Base-by-base conservation (phyloP, 2,113 vertebrate genomes). In the Butorides virescens region DNA sequence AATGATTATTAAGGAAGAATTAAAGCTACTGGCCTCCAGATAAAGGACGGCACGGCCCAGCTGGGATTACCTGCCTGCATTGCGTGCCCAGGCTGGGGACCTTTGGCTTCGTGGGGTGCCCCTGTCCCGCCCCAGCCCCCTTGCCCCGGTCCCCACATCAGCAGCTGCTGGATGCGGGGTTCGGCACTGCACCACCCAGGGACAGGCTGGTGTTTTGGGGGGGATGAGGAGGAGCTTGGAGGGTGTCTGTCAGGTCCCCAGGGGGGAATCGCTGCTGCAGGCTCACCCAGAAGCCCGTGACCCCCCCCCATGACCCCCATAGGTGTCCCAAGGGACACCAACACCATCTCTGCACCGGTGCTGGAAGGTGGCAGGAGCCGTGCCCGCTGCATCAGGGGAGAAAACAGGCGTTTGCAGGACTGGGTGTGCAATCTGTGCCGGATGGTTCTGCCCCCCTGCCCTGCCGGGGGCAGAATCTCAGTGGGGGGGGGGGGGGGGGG, bases 381-480 rank as follows among this genome's bases (percentile, higher is more conserved):
- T 10, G 3, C 42, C 25, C 36, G 47, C 68, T 77, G 58, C 20
- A 5, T 7, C 0, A 2, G 21, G 44, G 36, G 21, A 13, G 53
- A 44, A 39, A 39, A 6, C 21, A 10, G 82, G 30, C 3, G 1
- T 32, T 37, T 37, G 26, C 12, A 19, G 85, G 27, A 5, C 34
- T 1, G 0, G 22, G 4, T 9, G 56, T 8, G 58, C 18, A n/a
- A 56, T 7, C 36, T 3, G 58, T 7, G 44, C 32, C 0, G 11
- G 26, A 14, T 13, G 5, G 30, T 42, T 10, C 17, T 15, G 23
- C 2, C 19, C 37, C 25, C 23, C 4, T 5, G 1, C 10, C 42
- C 29, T 0, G 1, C 22, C 11, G 37, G 34, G 70, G 50, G 26
- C 36, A n/a, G 49, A 22, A 49, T 8, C 25, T 49, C 26, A 8